Evolutionary conservation across 92 coral and sea anemone species (phyloP).

Genomic region (Porites divaricata): DNA sequence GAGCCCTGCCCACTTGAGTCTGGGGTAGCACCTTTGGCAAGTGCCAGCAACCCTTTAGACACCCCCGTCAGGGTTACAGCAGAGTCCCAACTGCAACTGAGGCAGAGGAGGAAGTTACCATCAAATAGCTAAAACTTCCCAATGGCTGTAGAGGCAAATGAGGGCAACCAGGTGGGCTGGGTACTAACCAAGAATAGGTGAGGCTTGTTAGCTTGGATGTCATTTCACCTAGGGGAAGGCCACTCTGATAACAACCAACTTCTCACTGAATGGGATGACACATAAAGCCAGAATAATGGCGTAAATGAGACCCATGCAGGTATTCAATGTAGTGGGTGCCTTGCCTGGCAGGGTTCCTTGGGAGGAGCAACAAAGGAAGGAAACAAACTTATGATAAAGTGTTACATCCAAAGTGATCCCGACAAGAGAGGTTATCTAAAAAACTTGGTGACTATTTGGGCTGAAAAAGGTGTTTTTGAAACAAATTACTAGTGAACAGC

Average conservation of each 20-base stretch:
- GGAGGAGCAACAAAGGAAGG: constrained; percentile 45
- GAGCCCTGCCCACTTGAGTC: no score
- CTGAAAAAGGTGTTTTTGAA: no score
- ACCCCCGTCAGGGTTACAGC: no score
- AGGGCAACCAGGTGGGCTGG: no score
- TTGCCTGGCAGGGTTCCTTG: constrained; percentile 55
- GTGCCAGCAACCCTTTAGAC: no score
- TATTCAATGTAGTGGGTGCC: constrained; percentile 36
- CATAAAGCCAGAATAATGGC: constrained; percentile 23
- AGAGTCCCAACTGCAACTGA: no score
- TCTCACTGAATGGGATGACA: constrained; percentile 12
- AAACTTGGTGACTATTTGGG: constrained; percentile 34
- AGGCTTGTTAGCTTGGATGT: background rate
- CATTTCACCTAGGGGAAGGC: background rate
- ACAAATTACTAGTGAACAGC: no score
- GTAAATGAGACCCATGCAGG: constrained; percentile 22
- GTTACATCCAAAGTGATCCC: constrained; percentile 55
- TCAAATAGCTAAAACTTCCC: no score
- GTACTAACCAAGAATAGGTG: background rate
- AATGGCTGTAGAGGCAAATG: no score
- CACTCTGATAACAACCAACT: constrained; percentile 31
- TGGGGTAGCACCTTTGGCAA: no score
- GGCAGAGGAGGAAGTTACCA: no score
- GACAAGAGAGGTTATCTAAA: constrained; percentile 47
- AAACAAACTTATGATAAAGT: constrained; percentile 52